Conservation (phyloP, 1,140 invertebrate species). For the Drosophila ogumai region DNA sequence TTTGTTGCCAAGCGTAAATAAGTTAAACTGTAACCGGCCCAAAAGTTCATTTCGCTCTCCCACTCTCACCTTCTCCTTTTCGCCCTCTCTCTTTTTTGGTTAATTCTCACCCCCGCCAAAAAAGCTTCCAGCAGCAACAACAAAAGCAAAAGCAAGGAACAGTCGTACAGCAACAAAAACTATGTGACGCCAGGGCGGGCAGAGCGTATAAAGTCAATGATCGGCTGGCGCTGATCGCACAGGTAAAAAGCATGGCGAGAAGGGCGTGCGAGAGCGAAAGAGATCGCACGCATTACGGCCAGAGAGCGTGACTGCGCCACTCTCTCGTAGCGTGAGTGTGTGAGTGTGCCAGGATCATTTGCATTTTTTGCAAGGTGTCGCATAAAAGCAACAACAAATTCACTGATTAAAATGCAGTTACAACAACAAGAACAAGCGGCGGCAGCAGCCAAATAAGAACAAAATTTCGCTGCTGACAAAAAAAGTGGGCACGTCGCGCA, state of each 20-base stretch:
- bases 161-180: constrained; percentile 27
- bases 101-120: constrained; percentile 28
- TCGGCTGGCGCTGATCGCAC: constrained; percentile 63
- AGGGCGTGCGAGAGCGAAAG: constrained; percentile 23
- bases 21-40: constrained; percentile 27
- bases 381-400: constrained; percentile 35
- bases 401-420: constrained; percentile 49
- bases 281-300: constrained; percentile 1
- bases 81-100: not conserved
- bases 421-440: constrained; percentile 28
- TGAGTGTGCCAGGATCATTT: constrained; percentile 73
- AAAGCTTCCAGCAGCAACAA: constrained; percentile 8
- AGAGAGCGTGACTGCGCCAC: constrained; percentile 42
- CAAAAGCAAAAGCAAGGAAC: constrained; percentile 32
- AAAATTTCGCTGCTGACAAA: constrained; percentile 61
- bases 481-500: constrained; percentile 80
- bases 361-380: constrained; percentile 79
- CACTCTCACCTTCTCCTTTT: not conserved
- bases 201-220: constrained; percentile 72
- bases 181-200: constrained; percentile 43
- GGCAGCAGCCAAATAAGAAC: constrained; percentile 37
- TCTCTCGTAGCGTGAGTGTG: constrained; percentile 9
- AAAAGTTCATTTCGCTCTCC: constrained; percentile 28
- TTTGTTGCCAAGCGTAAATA: constrained; percentile 56
- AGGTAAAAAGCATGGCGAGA: constrained; percentile 70